A percentile compares a stretch with the other conserved stretches of the same genome.
phyloP scores from a whole-genome alignment of 2,113 vertebrate species.

The Protobothrops flavoviridis region DNA sequence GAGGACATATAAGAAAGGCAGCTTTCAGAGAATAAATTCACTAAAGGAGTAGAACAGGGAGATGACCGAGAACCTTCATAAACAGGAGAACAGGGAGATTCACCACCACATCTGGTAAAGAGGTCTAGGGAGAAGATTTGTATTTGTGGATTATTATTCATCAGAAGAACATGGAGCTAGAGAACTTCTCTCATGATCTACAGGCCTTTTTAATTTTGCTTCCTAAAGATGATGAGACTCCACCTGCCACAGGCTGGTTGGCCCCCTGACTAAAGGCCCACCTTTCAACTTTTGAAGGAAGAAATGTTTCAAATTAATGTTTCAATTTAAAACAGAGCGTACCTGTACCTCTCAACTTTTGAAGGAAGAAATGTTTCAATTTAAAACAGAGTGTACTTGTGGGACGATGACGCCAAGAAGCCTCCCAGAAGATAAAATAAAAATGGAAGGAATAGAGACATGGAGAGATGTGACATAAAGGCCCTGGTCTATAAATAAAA shows the following conservation, averaged over 20 bases:
- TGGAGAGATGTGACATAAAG: background rate
- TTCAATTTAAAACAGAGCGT: background rate
- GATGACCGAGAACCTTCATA: background rate
- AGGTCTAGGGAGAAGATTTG: background rate
- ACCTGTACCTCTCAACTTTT: background rate
- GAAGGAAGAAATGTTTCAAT: background rate
- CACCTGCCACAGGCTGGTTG: background rate
- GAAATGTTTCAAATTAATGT: too few relatives aligned
- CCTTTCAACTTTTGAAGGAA: background rate
- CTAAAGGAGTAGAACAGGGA: background rate
- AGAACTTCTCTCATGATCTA: background rate
- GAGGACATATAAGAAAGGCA: background rate
- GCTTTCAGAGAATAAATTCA: background rate
- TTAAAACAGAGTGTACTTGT: background rate
- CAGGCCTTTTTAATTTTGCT: background rate
- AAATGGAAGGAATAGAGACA: background rate
- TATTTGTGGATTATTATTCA: background rate
- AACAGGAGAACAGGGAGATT: background rate
- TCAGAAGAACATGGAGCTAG: background rate
- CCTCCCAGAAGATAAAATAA: background rate
- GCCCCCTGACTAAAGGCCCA: background rate
- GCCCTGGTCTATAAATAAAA: background rate
- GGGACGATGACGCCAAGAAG: background rate
- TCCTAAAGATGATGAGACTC: background rate
- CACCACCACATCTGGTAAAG: background rate